Evolutionary conservation across 2,113 vertebrate species (phyloP).

Genomic region (Phyllostomus discolor): DNA sequence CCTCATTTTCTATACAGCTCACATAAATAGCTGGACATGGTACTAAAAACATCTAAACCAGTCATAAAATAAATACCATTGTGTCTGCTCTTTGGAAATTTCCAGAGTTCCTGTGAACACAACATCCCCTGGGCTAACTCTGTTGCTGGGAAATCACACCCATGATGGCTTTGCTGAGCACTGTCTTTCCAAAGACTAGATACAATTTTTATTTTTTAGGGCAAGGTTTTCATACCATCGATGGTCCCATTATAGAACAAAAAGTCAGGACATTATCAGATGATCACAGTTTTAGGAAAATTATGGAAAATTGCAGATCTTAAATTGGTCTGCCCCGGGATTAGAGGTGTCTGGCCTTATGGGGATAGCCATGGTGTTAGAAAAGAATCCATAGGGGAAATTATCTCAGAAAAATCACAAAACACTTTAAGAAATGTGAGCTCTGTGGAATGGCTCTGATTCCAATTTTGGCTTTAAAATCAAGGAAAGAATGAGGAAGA

Average conservation of each 20-base stretch:
- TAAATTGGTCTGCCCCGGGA: slow-evolving; percentile 1
- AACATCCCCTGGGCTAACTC: background rate
- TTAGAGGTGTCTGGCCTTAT: background rate
- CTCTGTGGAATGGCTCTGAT: background rate
- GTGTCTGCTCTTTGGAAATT: background rate
- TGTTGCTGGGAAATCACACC: background rate
- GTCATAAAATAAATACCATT: slow-evolving; percentile 7
- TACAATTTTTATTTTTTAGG: slow-evolving; percentile 20
- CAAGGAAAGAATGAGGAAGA: background rate
- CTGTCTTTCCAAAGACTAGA: slow-evolving; percentile 21
- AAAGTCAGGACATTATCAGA: slow-evolving; percentile 40
- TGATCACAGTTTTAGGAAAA: slow-evolving; percentile 40
- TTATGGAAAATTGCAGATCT: slow-evolving; percentile 42
- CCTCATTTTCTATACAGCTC: background rate
- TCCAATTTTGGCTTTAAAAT: slow-evolving; percentile 21
- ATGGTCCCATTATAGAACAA: background rate
- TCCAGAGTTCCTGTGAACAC: background rate
- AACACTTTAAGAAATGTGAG: slow-evolving; percentile 17
- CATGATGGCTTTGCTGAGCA: background rate
- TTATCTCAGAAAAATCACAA: slow-evolving; percentile 29
- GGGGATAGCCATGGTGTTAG: background rate
- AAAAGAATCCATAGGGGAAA: background rate
- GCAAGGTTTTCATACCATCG: slow-evolving; percentile 33
- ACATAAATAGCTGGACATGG: background rate
- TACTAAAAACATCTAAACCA: background rate